Percentiles rank a stretch among this genome's conserved stretches.
Conservation (phyloP, 2,113 vertebrate genomes). For the Passer montanus region DNA sequence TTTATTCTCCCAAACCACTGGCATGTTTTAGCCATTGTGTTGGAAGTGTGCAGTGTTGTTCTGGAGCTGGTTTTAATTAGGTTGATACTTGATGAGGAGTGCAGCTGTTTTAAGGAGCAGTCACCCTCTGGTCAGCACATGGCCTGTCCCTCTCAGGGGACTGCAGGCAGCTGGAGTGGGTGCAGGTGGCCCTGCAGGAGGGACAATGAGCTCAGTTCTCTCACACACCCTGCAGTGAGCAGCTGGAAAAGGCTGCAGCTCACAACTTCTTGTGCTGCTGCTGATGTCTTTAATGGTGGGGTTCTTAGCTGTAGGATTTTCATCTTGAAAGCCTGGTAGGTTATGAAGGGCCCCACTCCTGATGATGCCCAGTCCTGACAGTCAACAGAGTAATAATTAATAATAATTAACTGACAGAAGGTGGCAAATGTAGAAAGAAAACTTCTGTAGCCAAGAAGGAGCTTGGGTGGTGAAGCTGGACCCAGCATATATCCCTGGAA, state of each 20-base stretch:
- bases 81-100: background rate
- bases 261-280: background rate
- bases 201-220: background rate
- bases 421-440: background rate
- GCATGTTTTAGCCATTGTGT: background rate
- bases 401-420: background rate
- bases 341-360: background rate
- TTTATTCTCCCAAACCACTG: background rate
- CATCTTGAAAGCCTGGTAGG: background rate
- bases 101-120: background rate
- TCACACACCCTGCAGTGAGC: background rate
- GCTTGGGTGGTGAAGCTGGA: background rate
- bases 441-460: background rate
- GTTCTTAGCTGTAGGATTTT: background rate
- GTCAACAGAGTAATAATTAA: background rate
- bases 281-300: background rate
- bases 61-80: background rate
- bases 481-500: background rate
- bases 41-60: background rate
- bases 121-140: background rate
- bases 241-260: background rate
- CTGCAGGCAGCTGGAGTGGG: background rate
- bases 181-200: background rate
- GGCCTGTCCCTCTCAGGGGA: background rate
- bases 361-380: background rate